Conservation (phyloP, 2,113 vertebrate species). For the Forbesichthys papilliferus region DNA sequence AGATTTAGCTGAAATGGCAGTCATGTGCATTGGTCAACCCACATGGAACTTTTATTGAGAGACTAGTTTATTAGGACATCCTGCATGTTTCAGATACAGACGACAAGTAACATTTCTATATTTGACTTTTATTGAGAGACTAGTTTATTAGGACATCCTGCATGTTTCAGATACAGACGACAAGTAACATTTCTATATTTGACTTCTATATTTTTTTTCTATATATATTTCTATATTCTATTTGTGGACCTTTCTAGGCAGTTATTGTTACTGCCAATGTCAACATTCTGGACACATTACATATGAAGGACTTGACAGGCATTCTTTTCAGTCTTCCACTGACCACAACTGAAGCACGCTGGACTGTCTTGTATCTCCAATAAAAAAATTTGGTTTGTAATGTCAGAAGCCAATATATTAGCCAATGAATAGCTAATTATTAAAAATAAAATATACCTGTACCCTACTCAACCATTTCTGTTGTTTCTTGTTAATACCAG, state of each 20-base stretch:
- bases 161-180: neutral
- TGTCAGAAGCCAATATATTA: conserved; percentile 31
- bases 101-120: conserved; percentile 16
- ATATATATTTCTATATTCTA: conserved; percentile 20
- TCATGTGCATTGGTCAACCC: conserved; percentile 22
- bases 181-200: conserved; percentile 23
- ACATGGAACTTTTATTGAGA: conserved; percentile 10
- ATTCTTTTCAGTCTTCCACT: conserved; percentile 53
- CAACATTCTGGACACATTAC: neutral
- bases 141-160: neutral
- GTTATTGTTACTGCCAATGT: too few species aligned
- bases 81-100: conserved; percentile 1
- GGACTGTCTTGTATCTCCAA: conserved; percentile 19
- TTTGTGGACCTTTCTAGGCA: conserved; percentile 30
- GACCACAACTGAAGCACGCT: conserved; percentile 33
- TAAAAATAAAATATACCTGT: conserved; percentile 54
- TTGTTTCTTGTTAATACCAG: conserved; percentile 18
- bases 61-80: neutral
- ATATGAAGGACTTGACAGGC: conserved; percentile 4
- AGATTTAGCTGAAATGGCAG: conserved; percentile 50
- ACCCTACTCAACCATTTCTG: conserved; percentile 18
- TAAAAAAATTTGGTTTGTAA: conserved; percentile 25
- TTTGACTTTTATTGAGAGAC: neutral
- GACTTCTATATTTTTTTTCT: too few species aligned
- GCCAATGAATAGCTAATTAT: conserved; percentile 10